These are phyloP conservation scores for Eonycteris spelaea DNA, from an alignment of 2,113 vertebrate species.

Conservation along the genomic window DNA sequence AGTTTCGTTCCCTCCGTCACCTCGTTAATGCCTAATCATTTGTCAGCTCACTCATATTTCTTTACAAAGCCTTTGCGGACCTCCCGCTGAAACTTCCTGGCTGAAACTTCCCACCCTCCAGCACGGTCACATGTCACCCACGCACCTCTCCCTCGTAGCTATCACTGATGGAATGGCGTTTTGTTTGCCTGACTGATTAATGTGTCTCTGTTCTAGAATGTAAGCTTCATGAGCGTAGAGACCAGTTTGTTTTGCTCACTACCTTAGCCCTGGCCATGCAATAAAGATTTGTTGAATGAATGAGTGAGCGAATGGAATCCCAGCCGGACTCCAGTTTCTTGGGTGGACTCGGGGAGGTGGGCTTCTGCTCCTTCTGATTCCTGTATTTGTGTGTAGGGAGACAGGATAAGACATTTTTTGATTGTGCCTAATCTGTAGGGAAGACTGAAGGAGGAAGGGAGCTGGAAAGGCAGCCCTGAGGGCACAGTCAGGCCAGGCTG, in stretches of 20 bases:
- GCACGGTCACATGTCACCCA: background rate
- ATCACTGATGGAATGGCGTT: background rate
- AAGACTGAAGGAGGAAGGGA: background rate
- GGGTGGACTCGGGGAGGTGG: background rate
- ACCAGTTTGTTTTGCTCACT: background rate
- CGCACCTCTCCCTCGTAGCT: background rate
- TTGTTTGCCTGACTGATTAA: background rate
- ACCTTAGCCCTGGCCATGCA: background rate
- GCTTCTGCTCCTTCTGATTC: background rate
- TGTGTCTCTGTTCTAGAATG: fast-evolving
- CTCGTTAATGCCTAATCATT: background rate
- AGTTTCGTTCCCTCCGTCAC: background rate
- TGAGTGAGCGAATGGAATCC: background rate
- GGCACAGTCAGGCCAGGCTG: background rate
- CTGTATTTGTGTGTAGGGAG: background rate
- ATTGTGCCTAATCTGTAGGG: background rate
- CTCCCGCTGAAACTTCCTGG: no score
- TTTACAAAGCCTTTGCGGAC: background rate
- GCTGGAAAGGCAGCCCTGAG: background rate
- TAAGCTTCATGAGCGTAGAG: background rate
- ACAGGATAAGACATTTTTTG: background rate
- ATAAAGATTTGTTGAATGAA: background rate
- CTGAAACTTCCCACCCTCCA: background rate
- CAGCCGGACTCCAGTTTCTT: background rate
- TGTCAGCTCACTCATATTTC: background rate